Conservation (phyloP, 2,113 vertebrate species). For the Pachyramphus minor region DNA sequence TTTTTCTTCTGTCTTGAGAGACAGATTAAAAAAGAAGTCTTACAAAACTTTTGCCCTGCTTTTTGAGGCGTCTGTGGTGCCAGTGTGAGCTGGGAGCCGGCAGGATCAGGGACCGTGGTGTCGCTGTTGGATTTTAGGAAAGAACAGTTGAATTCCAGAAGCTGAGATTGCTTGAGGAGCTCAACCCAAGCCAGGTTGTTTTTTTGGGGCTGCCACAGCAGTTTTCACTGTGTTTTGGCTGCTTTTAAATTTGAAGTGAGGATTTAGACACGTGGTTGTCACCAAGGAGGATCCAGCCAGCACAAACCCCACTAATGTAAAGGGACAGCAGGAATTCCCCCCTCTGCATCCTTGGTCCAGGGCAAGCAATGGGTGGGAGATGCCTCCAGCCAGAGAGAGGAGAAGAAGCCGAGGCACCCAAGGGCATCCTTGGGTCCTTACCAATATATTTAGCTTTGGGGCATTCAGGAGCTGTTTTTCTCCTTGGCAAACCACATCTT, state of each 20-base stretch:
- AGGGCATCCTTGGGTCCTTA: neutral
- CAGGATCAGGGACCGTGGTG: neutral
- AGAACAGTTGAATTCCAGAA: neutral
- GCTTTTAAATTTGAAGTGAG: neutral
- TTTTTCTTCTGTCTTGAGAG: neutral
- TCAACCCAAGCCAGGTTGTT: rapidly evolving
- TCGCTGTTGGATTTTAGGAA: neutral
- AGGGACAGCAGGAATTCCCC: neutral
- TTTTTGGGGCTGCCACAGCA: neutral
- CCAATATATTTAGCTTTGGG: neutral
- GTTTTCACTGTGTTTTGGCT: neutral
- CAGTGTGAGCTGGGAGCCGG: neutral
- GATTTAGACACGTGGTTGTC: rapidly evolving
- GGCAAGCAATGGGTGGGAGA: neutral
- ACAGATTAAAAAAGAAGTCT: neutral
- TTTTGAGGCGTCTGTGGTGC: neutral
- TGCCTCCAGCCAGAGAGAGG: neutral
- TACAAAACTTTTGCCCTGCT: neutral
- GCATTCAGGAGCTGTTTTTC: neutral
- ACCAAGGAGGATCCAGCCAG: neutral
- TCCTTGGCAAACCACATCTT: neutral
- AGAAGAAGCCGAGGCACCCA: neutral
- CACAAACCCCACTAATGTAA: neutral
- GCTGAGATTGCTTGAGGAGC: neutral
- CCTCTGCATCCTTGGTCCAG: neutral